Evolutionary conservation across 2,888 invertebrate genomes (phyloP).

Genomic region (Chymomyza amoena): DNA sequence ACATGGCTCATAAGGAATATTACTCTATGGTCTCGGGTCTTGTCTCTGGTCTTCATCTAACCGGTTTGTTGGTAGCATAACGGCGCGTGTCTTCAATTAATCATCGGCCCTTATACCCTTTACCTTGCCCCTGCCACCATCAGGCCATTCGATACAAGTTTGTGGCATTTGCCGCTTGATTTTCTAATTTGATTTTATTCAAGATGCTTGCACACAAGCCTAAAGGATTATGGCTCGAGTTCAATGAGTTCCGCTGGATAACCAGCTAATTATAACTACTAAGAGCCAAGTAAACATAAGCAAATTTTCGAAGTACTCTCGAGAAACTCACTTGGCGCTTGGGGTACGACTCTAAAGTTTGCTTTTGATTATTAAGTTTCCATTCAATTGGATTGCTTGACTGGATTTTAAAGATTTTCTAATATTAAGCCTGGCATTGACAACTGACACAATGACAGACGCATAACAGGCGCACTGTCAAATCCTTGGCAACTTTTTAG

Average conservation of each 20-base stretch:
- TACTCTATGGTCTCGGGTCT: background rate
- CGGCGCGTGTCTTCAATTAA: conserved; percentile 75
- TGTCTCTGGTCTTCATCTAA: conserved; percentile 33
- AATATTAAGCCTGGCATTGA: conserved; percentile 31
- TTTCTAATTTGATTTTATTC: conserved; percentile 49
- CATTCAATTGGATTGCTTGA: conserved; percentile 20
- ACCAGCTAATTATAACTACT: conserved; percentile 43
- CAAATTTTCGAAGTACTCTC: background rate
- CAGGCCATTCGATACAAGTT: conserved; percentile 4
- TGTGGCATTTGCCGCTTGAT: conserved; percentile 23
- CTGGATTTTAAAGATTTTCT: conserved; percentile 27
- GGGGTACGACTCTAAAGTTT: background rate
- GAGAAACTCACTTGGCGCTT: background rate
- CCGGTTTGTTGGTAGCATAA: conserved; percentile 46
- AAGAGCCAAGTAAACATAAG: conserved; percentile 15
- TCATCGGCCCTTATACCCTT: conserved; percentile 41
- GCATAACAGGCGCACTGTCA: conserved; percentile 13
- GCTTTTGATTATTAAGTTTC: background rate
- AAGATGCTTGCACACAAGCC: conserved; percentile 5
- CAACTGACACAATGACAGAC: conserved; percentile 30
- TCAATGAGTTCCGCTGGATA: conserved; percentile 18
- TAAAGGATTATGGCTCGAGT: background rate
- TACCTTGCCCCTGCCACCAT: background rate
- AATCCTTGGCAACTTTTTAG: conserved; percentile 11
- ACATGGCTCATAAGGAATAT: background rate